A percentile compares a stretch with the other conserved stretches of the same genome.
phyloP scores from a whole-genome alignment of 1,140 invertebrate genomes.

The Tenebrio molitor region DNA sequence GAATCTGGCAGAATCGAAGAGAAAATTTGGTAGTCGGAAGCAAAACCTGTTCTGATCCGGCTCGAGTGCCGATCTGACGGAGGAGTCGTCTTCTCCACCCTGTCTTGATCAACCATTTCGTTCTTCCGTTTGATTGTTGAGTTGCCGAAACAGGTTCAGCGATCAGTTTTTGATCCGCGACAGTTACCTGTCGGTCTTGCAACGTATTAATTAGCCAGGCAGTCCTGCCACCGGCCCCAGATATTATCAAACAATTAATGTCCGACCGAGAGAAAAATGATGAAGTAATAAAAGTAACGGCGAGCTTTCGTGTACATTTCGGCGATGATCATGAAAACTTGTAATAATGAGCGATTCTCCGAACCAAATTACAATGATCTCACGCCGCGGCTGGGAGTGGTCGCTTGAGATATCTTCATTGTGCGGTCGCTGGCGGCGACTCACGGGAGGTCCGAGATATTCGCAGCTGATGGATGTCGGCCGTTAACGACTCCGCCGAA shows the following conservation, averaged over 20 bases:
- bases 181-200: not conserved
- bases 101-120: no score
- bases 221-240: not conserved
- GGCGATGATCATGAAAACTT: slow-evolving; percentile 41
- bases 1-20: no score
- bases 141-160: not conserved
- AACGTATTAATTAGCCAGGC: slow-evolving; percentile 13
- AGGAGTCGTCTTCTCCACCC: no score
- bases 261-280: slow-evolving; percentile 9
- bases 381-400: slow-evolving; percentile 54
- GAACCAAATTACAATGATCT: slow-evolving; percentile 59
- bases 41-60: no score
- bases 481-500: slow-evolving; percentile 19
- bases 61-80: no score
- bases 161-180: no score
- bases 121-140: no score
- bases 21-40: no score
- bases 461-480: slow-evolving; percentile 50
- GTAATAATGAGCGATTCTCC: slow-evolving; percentile 56
- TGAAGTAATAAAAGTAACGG: slow-evolving; percentile 36
- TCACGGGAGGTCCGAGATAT: slow-evolving; percentile 53
- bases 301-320: slow-evolving; percentile 24
- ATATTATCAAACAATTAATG: slow-evolving; percentile 41
- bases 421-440: slow-evolving; percentile 52
- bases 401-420: slow-evolving; percentile 56